Conservation (phyloP, 2,888 invertebrate species). For the Ptilodon capucinus region DNA sequence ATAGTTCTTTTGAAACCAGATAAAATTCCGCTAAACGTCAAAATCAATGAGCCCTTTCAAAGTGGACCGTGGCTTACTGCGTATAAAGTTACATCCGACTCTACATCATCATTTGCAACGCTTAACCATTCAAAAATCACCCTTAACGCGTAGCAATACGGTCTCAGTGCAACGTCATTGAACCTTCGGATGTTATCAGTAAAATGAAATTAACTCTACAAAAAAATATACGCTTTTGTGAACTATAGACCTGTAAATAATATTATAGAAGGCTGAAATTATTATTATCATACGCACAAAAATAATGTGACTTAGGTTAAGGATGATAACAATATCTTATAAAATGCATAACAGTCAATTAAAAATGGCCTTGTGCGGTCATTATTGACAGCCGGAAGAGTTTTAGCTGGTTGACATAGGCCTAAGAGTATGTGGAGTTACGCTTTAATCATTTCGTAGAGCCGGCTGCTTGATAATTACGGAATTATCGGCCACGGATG, state of each 20-base stretch:
- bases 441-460: too few species aligned
- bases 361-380: too few species aligned
- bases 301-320: neutral
- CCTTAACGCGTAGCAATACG: slow-evolving; percentile 13
- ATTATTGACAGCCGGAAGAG: too few species aligned
- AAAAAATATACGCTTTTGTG: slow-evolving; percentile 18
- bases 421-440: too few species aligned
- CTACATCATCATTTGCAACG: slow-evolving; percentile 11
- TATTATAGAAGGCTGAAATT: neutral
- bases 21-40: slow-evolving; percentile 24
- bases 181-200: slow-evolving; percentile 23
- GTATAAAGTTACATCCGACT: slow-evolving; percentile 32
- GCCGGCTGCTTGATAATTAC: too few species aligned
- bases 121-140: slow-evolving; percentile 11
- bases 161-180: slow-evolving; percentile 9
- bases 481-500: too few species aligned
- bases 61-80: slow-evolving; percentile 17
- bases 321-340: neutral
- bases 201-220: slow-evolving; percentile 15
- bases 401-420: too few species aligned
- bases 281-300: neutral
- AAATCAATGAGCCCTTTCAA: slow-evolving; percentile 31
- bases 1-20: slow-evolving; percentile 19
- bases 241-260: slow-evolving; percentile 1
- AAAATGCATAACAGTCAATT: too few species aligned